These are phyloP conservation scores for Syrmaticus mikado DNA, from an alignment of 2,113 vertebrate genomes.

Conservation along the genomic window DNA sequence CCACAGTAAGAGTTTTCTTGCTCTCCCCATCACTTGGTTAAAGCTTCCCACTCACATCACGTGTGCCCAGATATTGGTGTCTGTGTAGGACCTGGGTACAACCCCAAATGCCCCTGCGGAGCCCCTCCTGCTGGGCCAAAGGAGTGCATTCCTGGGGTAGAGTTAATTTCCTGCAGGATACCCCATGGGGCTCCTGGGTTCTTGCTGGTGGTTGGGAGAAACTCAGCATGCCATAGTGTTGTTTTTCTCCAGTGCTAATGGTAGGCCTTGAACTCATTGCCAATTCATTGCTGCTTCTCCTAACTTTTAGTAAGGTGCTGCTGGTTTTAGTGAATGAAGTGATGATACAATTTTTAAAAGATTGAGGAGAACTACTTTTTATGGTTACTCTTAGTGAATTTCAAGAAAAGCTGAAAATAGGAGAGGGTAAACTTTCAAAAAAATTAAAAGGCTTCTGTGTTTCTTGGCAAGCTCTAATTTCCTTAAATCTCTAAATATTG, in stretches of 20 bases:
- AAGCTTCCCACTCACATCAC: rapidly evolving
- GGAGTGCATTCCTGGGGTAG: not conserved
- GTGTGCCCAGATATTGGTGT: rapidly evolving
- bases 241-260: not conserved
- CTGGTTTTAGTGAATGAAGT: not conserved
- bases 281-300: not conserved
- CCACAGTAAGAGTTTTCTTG: not conserved
- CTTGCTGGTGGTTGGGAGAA: not conserved
- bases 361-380: not conserved
- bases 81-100: not conserved
- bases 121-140: not conserved
- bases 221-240: not conserved
- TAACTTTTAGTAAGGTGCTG: not conserved
- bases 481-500: not conserved
- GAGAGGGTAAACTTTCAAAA: not conserved
- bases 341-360: not conserved
- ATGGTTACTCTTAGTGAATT: not conserved
- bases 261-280: not conserved
- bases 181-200: not conserved
- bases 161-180: rapidly evolving
- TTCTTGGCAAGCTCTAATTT: not conserved
- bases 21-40: not conserved
- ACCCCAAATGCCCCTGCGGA: rapidly evolving
- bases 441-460: not conserved
- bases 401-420: not conserved